Base-by-base conservation (phyloP, 2,888 invertebrate genomes). In the Ormia ochracea region DNA sequence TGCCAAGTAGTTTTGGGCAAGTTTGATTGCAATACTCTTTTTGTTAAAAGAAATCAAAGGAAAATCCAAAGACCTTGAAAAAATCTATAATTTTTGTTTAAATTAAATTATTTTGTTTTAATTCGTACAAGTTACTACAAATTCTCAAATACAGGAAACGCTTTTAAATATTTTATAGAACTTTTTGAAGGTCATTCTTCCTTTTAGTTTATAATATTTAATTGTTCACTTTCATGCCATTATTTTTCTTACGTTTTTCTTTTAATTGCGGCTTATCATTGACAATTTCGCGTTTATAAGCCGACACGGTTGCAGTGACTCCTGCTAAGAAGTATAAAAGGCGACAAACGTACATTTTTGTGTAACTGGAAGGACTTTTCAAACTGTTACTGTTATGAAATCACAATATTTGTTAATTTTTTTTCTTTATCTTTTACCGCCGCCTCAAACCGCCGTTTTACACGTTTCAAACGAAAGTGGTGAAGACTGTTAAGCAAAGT, bases 191-290 rank as follows among this genome's bases (percentile, higher is more conserved):
- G 7, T 17, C 7, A 41, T 41, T 17, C 41, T 41, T 41, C 14
- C 14, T 38, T n/a, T 0, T 14, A 0, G n/a, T 38, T 38, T 4
- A 4, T 38, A 9, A 38, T n/a, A 10, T 12, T 10, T 36, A 17
- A 1, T 38, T 17, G 5, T 1, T 26, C 50, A 5, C 38, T 72
- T 76, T 33, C 17, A 2, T 14, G 4, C 23, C 26, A 0, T 12
- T 9, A 9, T 36, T 19, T 26, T 82, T 85, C 90, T 91, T 89
- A 91, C 91, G 91, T 87, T 88, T 88, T 83, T 90, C 89, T 81
- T 86, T 87, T 59, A 91, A 84, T 41, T 91, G 87, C 21, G 91
- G 90, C 23, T 88, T 86, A 82, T 88, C 84, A 69, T 90, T 90
- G 3, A 88, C 81, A 66, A 89, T 88, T 84, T 89, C 86, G 7